Base-by-base conservation (phyloP, 2,113 vertebrate species). In the Sander lucioperca region DNA sequence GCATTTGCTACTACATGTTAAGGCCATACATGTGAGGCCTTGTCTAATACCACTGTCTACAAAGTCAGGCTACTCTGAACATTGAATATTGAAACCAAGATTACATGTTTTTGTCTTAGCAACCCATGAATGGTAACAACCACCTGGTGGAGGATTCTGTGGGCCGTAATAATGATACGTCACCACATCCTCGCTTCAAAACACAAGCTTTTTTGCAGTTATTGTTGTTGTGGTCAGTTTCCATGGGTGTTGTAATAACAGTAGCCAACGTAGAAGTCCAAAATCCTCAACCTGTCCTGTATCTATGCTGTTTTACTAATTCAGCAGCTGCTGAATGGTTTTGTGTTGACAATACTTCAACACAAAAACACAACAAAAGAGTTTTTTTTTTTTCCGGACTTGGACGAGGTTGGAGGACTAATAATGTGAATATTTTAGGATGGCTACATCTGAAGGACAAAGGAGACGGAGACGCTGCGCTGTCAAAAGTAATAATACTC, bases 21-120 rank as follows among this genome's bases (percentile, higher is more conserved):
- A 91, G 91, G 92, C 92, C 92, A 18, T 91, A 86, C 77, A 91
- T 90, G 91, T 74, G 74, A 87, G 89, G 92, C 93, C 91, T 91
- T 63, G 12, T 84, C 89, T 93, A 92, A 88, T 45, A 90, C 83
- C 87, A 90, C 89, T 74, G 88, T 91, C 91, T 93, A 94, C 90
- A 85, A 90, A 89, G 85, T 92, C 85, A 86, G 88, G 85, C 87
- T 92, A 93, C 82, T 92, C 81, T 63, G 86, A 92, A 94, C 89
- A 91, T 69, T 89, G 86, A 93, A 91, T 90, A 92, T 80, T 91
- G 90, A 91, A 91, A 91, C 90, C 91, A 89, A 77, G 76, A 74
- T 85, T 86, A 91, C 87, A 86, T 84, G 86, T 92, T 84, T 88
- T 78, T 72, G 87, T 90, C 71, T 90, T 66, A 78, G 87, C 84